phyloP scores from a whole-genome alignment of 2,888 invertebrate species.

The Nomada hirtipes region DNA sequence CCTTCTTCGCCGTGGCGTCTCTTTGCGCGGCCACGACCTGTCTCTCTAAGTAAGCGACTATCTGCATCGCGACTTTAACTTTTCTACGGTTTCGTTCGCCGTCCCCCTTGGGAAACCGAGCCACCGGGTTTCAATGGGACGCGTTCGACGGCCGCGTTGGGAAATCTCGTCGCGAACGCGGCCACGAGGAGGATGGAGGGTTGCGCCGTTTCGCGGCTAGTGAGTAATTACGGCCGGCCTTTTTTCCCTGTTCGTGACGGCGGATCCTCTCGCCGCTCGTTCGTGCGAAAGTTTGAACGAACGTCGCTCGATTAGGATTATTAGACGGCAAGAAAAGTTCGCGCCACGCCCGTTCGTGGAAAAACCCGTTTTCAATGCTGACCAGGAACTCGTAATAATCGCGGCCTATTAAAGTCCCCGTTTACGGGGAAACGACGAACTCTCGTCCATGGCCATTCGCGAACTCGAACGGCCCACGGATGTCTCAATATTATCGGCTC shows the following conservation, averaged over 20 bases:
- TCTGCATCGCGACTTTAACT: slow-evolving; percentile 52
- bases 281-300: slow-evolving; percentile 10
- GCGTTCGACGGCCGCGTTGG: slow-evolving; percentile 13
- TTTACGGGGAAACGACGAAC: slow-evolving; percentile 31
- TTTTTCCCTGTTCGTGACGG: background rate
- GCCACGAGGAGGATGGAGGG: background rate
- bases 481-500: slow-evolving; percentile 42
- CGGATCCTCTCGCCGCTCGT: background rate
- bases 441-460: background rate
- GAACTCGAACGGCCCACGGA: slow-evolving; percentile 24
- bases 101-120: background rate
- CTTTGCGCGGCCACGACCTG: slow-evolving; percentile 54
- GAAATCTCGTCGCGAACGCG: background rate
- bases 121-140: slow-evolving; percentile 23
- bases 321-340: slow-evolving; percentile 30
- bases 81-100: slow-evolving; percentile 26
- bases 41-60: slow-evolving; percentile 53
- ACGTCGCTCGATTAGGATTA: slow-evolving; percentile 19
- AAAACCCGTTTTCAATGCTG: slow-evolving; percentile 40
- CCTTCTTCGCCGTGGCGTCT: slow-evolving; percentile 19
- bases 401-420: slow-evolving; percentile 24
- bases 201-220: background rate
- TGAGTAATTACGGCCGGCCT: no score
- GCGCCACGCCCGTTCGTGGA: slow-evolving; percentile 24
- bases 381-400: slow-evolving; percentile 35